A percentile compares a stretch with the other conserved stretches of the same genome.
These are phyloP conservation scores for Eudemis profundana DNA, from an alignment of 2,888 invertebrate species.

Conservation along the genomic window DNA sequence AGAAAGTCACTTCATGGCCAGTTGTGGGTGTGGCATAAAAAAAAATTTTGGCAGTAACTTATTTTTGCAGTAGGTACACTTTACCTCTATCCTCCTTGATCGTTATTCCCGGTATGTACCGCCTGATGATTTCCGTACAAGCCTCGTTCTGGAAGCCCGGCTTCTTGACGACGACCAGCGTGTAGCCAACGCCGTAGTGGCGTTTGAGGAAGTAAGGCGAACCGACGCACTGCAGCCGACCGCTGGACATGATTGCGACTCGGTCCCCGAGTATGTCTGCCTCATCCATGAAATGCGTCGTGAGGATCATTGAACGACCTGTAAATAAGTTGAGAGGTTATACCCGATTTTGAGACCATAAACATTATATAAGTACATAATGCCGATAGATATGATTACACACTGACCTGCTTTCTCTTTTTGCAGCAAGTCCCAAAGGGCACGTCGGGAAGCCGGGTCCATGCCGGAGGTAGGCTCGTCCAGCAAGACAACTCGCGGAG, in stretches of 20 bases:
- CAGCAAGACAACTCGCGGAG: conserved; percentile 88
- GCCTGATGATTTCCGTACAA: conserved; percentile 18
- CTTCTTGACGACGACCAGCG: conserved; percentile 77
- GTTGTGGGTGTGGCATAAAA: no score
- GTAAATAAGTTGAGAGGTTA: no score
- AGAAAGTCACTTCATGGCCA: no score
- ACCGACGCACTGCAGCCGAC: conserved; percentile 89
- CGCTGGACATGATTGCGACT: conserved; percentile 91
- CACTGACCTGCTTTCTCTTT: conserved; percentile 52
- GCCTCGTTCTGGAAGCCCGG: conserved; percentile 19
- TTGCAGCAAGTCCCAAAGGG: conserved; percentile 90
- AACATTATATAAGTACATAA: no score
- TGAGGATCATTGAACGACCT: conserved; percentile 84
- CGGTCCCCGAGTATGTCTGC: conserved; percentile 91
- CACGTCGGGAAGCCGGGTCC: conserved; percentile 94
- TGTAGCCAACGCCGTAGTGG: conserved; percentile 91
- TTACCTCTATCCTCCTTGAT: conserved; percentile 29
- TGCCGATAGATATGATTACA: no score
- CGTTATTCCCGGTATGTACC: conserved; percentile 19
- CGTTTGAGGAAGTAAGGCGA: conserved; percentile 90
- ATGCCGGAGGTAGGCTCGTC: conserved; percentile 96
- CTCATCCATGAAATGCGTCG: conserved; percentile 93
- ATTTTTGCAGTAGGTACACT: background rate
- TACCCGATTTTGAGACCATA: no score
- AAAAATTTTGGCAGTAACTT: no score